These are phyloP conservation scores for Acipenser oxyrinchus DNA, from an alignment of 2,797 vertebrate genomes.

Conservation along the genomic window DNA sequence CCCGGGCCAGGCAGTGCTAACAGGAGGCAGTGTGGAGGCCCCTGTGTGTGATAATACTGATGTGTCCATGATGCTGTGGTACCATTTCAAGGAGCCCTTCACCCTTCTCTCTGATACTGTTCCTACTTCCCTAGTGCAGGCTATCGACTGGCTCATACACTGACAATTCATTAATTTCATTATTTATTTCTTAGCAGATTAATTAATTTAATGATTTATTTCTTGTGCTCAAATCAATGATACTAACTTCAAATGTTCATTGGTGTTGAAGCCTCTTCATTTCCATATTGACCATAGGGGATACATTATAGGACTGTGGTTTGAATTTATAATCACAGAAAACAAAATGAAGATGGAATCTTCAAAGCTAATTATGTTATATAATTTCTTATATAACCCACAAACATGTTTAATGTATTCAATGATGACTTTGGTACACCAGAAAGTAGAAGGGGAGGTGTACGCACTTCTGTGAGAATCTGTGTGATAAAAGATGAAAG, in stretches of 20 bases:
- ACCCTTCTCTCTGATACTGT: not conserved
- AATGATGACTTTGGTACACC: not conserved
- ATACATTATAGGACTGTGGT: not conserved
- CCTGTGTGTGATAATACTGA: not conserved
- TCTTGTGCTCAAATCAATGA: not conserved
- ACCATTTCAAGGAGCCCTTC: not conserved
- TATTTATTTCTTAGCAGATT: too few relatives aligned
- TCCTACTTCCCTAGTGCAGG: not conserved
- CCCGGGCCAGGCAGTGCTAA: not conserved
- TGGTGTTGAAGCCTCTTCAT: not conserved
- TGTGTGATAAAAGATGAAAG: not conserved
- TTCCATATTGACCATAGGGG: not conserved
- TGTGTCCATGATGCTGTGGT: not conserved
- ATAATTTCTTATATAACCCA: slow-evolving; percentile 1
- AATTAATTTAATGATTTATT: too few relatives aligned
- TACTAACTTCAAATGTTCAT: not conserved
- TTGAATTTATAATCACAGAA: not conserved
- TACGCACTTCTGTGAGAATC: not conserved
- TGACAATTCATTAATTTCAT: not conserved
- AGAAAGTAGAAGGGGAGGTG: not conserved
- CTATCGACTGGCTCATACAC: not conserved
- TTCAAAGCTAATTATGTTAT: not conserved
- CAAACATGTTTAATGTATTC: slow-evolving; percentile 1
- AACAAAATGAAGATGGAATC: not conserved
- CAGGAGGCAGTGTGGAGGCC: not conserved